Evolutionary conservation across 2,797 vertebrate species (phyloP), one percentile per base, ranked within the genome.

Genomic region (Pyrrhura leucotis): DNA sequence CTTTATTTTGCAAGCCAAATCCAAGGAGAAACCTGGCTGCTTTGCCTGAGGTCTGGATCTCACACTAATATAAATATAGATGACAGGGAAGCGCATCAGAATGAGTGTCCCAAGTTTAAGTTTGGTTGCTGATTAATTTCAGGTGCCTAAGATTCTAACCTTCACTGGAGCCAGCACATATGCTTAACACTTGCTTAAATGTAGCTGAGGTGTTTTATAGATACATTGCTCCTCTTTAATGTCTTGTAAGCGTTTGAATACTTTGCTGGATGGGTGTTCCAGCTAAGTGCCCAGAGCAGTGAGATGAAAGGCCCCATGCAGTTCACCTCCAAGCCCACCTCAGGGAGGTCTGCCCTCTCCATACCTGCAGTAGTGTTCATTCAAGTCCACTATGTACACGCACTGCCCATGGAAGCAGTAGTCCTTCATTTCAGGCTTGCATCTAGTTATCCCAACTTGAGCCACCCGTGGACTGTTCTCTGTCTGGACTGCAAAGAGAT

Each of bases 391-490:
- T 8, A 98, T 59, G 92, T 98, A 98, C 62, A 98, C 94, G 10
- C 98, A 98, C 13, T 98, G 95, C 12, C 98, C 98, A 2, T 98
- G 98, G 66, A 98, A 97, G 89, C 98, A 98, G 90, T 97, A 98
- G 75, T 97, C 96, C 10, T 98, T 90, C 97, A 98, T 98, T 78
- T 98, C 97, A 33, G 96, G 78, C 26, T 94, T 76, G 53, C 98
- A 98, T 48, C 90, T 94, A 0, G 95, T 95, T 91, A 97, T 97
- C 28, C 88, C 96, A 3, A 98, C 96, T 15, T 97, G 96, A 68
- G 97, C 97, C 81, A 97, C 95, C 1, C 96, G 97, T 2, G 97
- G 97, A 50, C 69, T 96, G 62, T 97, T 95, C 80, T 97, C 97
- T 67, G 89, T 98, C 89, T 96, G 97, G 93, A 98, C 98, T 98